A percentile compares a stretch with the other conserved stretches of the same genome.
Conservation (phyloP, 2,113 vertebrate species). For the Strix uralensis region DNA sequence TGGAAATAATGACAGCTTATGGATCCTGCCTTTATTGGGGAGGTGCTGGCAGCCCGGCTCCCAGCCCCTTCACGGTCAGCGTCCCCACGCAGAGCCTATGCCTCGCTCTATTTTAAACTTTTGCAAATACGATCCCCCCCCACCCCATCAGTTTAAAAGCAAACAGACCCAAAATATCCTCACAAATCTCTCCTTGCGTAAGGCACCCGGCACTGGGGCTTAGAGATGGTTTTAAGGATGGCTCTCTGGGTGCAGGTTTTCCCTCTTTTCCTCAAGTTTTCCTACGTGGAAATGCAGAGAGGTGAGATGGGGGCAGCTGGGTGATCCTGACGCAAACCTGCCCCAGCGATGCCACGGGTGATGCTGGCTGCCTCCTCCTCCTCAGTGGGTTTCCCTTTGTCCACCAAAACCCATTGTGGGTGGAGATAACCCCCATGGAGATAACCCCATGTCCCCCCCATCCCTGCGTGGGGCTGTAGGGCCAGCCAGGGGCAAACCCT, state of each 20-base stretch:
- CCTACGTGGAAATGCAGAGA: background rate
- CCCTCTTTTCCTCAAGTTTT: slow-evolving; percentile 1
- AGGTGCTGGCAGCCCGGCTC: background rate
- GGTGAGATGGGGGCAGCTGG: background rate
- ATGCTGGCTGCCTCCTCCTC: background rate
- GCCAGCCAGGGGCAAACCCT: background rate
- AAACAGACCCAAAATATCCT: background rate
- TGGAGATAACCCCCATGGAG: background rate
- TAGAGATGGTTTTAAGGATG: background rate
- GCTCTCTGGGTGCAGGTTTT: background rate
- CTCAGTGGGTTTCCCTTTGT: background rate
- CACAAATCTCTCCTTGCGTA: background rate
- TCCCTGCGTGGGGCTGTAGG: background rate
- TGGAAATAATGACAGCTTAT: slow-evolving; percentile 47
- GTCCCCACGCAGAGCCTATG: background rate
- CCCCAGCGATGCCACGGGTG: background rate
- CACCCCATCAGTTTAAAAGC: background rate
- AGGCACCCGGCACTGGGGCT: background rate
- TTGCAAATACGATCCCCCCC: background rate
- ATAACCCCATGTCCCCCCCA: background rate
- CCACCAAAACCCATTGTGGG: rapidly evolving
- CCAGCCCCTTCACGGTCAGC: background rate
- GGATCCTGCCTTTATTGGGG: slow-evolving; percentile 33
- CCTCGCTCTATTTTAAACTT: background rate
- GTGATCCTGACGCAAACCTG: slow-evolving; percentile 5